A percentile compares a stretch with the other conserved stretches of the same genome.
These are phyloP conservation scores for Ahaetulla prasina DNA, from an alignment of 2,113 vertebrate genomes.

Conservation along the genomic window DNA sequence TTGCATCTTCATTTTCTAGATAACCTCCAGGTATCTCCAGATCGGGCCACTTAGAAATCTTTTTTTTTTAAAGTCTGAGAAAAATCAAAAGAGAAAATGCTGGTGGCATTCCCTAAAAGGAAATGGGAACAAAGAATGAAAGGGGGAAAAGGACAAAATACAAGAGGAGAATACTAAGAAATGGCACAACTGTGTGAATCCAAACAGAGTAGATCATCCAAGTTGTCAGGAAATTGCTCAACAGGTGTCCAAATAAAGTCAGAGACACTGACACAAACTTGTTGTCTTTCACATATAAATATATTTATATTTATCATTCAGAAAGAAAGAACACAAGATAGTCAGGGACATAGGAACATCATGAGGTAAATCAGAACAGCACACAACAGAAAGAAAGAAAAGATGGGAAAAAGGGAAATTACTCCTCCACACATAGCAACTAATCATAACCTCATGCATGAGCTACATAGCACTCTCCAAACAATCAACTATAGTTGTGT, in stretches of 20 bases:
- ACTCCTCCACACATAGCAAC: neutral
- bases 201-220: neutral
- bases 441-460: neutral
- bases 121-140: neutral
- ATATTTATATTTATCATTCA: neutral
- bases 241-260: neutral
- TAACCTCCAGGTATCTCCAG: neutral
- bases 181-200: neutral
- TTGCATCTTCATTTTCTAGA: neutral
- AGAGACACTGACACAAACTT: neutral
- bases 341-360: neutral
- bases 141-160: neutral
- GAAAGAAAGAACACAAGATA: neutral
- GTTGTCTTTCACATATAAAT: neutral
- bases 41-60: neutral
- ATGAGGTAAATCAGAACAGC: neutral
- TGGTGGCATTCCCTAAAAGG: neutral
- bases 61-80: neutral
- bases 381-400: neutral
- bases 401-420: neutral
- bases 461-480: neutral
- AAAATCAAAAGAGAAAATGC: neutral
- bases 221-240: neutral
- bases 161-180: neutral
- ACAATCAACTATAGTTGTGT: neutral